These are phyloP conservation scores for Silurus glanis DNA, from an alignment of 2,113 vertebrate species.

Conservation along the genomic window DNA sequence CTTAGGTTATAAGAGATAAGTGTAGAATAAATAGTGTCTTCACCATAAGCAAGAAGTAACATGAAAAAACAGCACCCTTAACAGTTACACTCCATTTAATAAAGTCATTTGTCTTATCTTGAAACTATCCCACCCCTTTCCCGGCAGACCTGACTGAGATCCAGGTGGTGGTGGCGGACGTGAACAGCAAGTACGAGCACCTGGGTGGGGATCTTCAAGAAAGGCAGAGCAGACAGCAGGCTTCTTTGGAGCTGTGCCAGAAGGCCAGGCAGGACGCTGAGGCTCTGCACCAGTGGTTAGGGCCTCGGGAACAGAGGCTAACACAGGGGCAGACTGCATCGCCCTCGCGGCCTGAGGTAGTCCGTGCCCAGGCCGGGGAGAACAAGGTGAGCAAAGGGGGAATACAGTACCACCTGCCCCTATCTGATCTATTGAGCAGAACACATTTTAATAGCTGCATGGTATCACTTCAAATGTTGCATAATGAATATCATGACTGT, in stretches of 20 bases:
- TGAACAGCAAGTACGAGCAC: constrained; percentile 78
- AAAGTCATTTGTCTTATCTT: not conserved
- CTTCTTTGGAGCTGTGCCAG: constrained; percentile 76
- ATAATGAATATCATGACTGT: constrained; percentile 1
- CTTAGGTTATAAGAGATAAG: not conserved
- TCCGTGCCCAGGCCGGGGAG: constrained; percentile 86
- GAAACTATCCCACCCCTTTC: constrained; percentile 23
- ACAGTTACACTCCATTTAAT: not conserved
- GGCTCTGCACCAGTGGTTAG: constrained; percentile 80
- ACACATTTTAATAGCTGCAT: not conserved
- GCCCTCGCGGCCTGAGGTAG: constrained; percentile 82
- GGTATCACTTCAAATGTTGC: constrained; percentile 1
- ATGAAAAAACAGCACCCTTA: not conserved
- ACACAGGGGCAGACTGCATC: constrained; percentile 74
- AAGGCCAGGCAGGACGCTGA: constrained; percentile 75
- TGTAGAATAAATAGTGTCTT: not conserved
- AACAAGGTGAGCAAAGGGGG: constrained; percentile 82
- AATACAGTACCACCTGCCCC: not conserved
- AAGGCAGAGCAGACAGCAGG: constrained; percentile 73
- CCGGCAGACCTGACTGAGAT: constrained; percentile 90
- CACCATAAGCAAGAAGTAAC: not conserved
- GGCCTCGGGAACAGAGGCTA: constrained; percentile 79
- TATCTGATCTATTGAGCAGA: not conserved
- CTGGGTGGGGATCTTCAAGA: constrained; percentile 79
- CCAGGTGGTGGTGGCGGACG: constrained; percentile 86